Base-by-base conservation (phyloP, 2,113 vertebrate species). In the Ptilorrhoa leucosticta region DNA sequence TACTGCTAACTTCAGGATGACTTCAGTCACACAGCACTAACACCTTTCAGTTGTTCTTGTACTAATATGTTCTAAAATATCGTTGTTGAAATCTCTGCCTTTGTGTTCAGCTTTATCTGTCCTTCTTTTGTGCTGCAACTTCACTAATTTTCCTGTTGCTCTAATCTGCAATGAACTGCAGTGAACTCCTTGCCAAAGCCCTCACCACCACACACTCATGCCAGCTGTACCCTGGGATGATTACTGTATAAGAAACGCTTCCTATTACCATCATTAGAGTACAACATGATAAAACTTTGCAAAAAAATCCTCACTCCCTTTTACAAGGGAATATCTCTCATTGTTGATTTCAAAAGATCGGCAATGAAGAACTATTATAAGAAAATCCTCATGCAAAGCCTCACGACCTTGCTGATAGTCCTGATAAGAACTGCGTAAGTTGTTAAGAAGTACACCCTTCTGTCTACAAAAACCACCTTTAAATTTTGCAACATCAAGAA, bases 171-270 rank as follows among this genome's bases (percentile, higher is more conserved):
- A 24, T 13, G 37, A 79, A 65, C 53, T 24, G 39, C 66, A 61
- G 26, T n/a, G 58, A 87, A 89, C 72, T 70, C 15, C 33, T 42
- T 80, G 54, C 63, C 35, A 54, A 79, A 65, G 71, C 39, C 42
- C 24, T 85, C 28, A 18, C 16, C 35, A 20, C 15, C 3, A 4
- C 28, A 65, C 39, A 13, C 26, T 72, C n/a, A 1, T 5, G 3
- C 15, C 58, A 87, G 42, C n/a, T 78, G 50, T 63, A 81, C 8
- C 15, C 20, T 13, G 11, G 31, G 56, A 63, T 30, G 7, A 54
- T 37, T 20, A 53, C 26, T 1, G 10, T 30, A 40, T 10, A 24
- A 2, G 2, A 79, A 87, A 22, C 0, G 0, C 10, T 61, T 64
- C 14, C 30, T 65, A 50, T 47, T 85, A 15, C 37, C 40, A 23